A percentile compares a stretch with the other conserved stretches of the same genome.
Conservation (phyloP, 2,888 invertebrate species). For the Lissocephala sabroskyi region DNA sequence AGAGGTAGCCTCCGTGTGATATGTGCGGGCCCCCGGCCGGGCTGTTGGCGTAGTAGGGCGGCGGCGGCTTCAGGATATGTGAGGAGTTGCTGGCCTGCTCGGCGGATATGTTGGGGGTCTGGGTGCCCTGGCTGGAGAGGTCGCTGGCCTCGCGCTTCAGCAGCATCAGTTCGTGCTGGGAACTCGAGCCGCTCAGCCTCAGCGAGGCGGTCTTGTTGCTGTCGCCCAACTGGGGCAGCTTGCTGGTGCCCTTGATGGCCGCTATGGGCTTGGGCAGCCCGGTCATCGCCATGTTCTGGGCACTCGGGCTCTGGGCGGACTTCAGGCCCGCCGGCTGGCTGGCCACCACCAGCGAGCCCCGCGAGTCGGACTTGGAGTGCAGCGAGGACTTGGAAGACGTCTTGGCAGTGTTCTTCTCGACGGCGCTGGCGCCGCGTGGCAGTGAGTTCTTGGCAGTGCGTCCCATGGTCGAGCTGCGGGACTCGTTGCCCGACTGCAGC, state of each 20-base stretch:
- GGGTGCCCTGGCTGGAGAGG: conserved; percentile 59
- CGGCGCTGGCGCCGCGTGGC: conserved; percentile 72
- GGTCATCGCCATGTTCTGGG: conserved; percentile 71
- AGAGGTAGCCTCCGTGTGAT: conserved; percentile 39
- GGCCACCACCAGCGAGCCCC: conserved; percentile 62
- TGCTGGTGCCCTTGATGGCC: conserved; percentile 91
- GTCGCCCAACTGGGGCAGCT: conserved; percentile 76
- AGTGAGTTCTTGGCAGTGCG: conserved; percentile 59
- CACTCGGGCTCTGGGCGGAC: conserved; percentile 55
- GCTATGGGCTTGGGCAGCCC: conserved; percentile 94
- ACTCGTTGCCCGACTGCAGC: conserved; percentile 42
- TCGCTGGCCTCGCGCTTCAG: conserved; percentile 75
- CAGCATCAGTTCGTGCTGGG: conserved; percentile 38
- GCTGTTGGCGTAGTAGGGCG: conserved; percentile 53
- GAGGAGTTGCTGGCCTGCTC: conserved; percentile 25
- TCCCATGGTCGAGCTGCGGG: conserved; percentile 65
- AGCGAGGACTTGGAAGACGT: conserved; percentile 72
- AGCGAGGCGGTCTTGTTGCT: conserved; percentile 33
- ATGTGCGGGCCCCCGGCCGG: conserved; percentile 14
- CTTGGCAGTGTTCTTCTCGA: conserved; percentile 73
- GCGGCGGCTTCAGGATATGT: conserved; percentile 52
- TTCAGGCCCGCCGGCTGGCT: conserved; percentile 22
- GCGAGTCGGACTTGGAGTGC: conserved; percentile 68
- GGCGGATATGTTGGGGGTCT: conserved; percentile 51
- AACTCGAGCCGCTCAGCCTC: conserved; percentile 30